Conservation (phyloP, 2,797 vertebrate species). For the Pampus argenteus region DNA sequence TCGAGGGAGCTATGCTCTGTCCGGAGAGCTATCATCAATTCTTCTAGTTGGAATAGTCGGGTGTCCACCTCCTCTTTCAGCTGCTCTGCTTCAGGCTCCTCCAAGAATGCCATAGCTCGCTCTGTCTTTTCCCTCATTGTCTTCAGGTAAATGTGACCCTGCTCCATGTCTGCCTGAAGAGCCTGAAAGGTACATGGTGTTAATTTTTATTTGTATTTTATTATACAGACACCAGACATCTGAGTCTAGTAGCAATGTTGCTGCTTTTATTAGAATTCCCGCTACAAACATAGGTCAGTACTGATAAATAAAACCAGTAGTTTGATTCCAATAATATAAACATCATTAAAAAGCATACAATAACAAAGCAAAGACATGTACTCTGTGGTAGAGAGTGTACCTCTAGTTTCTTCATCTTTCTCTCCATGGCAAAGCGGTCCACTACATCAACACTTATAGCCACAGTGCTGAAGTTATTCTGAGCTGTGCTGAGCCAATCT, state of each 20-base stretch:
- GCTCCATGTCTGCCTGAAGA: slow-evolving; percentile 91
- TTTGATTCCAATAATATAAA: background rate
- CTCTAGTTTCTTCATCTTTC: slow-evolving; percentile 94
- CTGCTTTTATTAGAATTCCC: background rate
- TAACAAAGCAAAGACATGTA: background rate
- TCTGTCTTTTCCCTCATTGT: slow-evolving; percentile 92
- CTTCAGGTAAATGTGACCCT: slow-evolving; percentile 92
- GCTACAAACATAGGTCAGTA: background rate
- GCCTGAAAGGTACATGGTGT: slow-evolving; percentile 64
- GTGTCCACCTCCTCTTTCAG: slow-evolving; percentile 85
- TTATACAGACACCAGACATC: background rate
- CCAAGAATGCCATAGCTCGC: slow-evolving; percentile 86
- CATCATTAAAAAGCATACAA: background rate
- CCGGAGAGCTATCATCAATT: slow-evolving; percentile 87
- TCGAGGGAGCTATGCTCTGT: slow-evolving; percentile 89
- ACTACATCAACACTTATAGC: slow-evolving; percentile 85
- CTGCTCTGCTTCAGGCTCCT: slow-evolving; percentile 84
- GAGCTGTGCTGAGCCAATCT: slow-evolving; percentile 90
- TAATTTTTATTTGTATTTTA: background rate
- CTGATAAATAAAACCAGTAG: background rate
- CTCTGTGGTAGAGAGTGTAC: slow-evolving; percentile 73
- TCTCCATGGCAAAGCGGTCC: slow-evolving; percentile 90
- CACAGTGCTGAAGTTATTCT: slow-evolving; percentile 88
- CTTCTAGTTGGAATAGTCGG: slow-evolving; percentile 84
- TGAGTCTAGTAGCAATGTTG: background rate